Percentiles rank a stretch among this genome's conserved stretches.
These are phyloP conservation scores for Drosophila mimetica DNA, from an alignment of 2,888 invertebrate species.

Conservation along the genomic window DNA sequence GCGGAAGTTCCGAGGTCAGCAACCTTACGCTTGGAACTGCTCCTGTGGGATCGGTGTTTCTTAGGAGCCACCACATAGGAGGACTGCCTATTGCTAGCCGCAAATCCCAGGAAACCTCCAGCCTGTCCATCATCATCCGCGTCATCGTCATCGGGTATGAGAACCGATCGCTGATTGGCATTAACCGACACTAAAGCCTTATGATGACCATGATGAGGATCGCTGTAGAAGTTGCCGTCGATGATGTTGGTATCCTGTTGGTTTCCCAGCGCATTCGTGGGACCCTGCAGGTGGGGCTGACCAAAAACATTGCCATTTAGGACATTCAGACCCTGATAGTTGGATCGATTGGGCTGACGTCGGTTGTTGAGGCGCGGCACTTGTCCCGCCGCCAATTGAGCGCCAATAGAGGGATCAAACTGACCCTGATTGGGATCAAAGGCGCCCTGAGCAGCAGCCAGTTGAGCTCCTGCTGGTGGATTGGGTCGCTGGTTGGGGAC, in stretches of 20 bases:
- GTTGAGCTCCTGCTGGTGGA: slow-evolving; percentile 9
- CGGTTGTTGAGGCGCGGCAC: slow-evolving; percentile 42
- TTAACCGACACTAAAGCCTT: slow-evolving; percentile 37
- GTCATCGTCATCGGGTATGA: slow-evolving; percentile 60
- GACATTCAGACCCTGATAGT: slow-evolving; percentile 70
- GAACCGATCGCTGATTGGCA: slow-evolving; percentile 48
- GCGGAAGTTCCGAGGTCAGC: slow-evolving; percentile 42
- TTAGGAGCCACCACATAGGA: slow-evolving; percentile 51
- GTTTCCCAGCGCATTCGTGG: slow-evolving; percentile 52
- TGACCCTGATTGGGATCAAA: slow-evolving; percentile 27
- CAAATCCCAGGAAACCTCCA: slow-evolving; percentile 46
- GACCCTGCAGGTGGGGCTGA: slow-evolving; percentile 57
- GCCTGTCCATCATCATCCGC: slow-evolving; percentile 45
- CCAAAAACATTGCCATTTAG: slow-evolving; percentile 65
- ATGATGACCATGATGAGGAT: slow-evolving; percentile 33
- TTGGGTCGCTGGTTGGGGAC: slow-evolving; percentile 21
- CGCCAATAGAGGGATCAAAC: slow-evolving; percentile 29
- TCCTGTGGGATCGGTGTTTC: slow-evolving; percentile 12
- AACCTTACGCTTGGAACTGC: slow-evolving; percentile 1
- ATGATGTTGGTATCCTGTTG: slow-evolving; percentile 72
- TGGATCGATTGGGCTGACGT: slow-evolving; percentile 52
- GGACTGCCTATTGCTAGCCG: slow-evolving; percentile 53
- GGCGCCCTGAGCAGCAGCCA: slow-evolving; percentile 9
- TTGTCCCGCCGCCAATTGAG: slow-evolving; percentile 32
- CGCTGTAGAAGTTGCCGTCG: slow-evolving; percentile 64